Percentiles rank a stretch among this genome's conserved stretches.
phyloP scores from a whole-genome alignment of 2,797 vertebrate species.

The Hypotaenidia okinawae region DNA sequence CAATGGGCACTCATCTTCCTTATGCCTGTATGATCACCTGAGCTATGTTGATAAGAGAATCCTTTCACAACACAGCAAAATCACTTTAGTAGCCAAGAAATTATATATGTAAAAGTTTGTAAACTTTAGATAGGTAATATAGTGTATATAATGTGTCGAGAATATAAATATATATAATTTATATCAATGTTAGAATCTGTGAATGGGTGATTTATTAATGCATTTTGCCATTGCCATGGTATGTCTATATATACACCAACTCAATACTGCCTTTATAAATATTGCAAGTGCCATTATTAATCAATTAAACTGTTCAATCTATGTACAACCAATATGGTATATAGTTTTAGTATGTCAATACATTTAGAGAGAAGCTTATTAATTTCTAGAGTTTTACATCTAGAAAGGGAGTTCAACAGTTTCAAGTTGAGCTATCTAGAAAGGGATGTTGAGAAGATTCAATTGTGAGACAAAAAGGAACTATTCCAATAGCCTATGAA shows the following conservation, averaged over 20 bases:
- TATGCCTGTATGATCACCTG: not conserved
- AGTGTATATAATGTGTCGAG: not conserved
- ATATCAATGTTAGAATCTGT: slow-evolving; percentile 3
- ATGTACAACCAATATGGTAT: not conserved
- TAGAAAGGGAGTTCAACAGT: slow-evolving; percentile 28
- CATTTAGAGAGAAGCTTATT: slow-evolving; percentile 56
- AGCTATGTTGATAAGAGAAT: not conserved
- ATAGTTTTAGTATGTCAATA: slow-evolving; percentile 39
- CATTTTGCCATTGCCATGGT: slow-evolving; percentile 34
- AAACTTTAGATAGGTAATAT: not conserved
- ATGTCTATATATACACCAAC: slow-evolving; percentile 27
- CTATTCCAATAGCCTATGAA: not conserved
- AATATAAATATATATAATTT: not conserved
- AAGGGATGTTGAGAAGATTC: slow-evolving; percentile 3
- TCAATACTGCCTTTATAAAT: slow-evolving; percentile 62
- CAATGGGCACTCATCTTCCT: not conserved
- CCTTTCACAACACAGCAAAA: not conserved
- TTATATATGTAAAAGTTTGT: not conserved
- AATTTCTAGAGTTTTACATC: slow-evolving; percentile 37
- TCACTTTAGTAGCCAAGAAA: not conserved
- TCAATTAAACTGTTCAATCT: slow-evolving; percentile 51
- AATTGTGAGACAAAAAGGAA: slow-evolving; percentile 17
- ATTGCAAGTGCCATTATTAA: slow-evolving; percentile 63
- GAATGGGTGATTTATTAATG: slow-evolving; percentile 40
- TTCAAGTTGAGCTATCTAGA: slow-evolving; percentile 41